A percentile compares a stretch with the other conserved stretches of the same genome.
phyloP scores from a whole-genome alignment of 2,888 invertebrate genomes.

The Ochropleura leucogaster region DNA sequence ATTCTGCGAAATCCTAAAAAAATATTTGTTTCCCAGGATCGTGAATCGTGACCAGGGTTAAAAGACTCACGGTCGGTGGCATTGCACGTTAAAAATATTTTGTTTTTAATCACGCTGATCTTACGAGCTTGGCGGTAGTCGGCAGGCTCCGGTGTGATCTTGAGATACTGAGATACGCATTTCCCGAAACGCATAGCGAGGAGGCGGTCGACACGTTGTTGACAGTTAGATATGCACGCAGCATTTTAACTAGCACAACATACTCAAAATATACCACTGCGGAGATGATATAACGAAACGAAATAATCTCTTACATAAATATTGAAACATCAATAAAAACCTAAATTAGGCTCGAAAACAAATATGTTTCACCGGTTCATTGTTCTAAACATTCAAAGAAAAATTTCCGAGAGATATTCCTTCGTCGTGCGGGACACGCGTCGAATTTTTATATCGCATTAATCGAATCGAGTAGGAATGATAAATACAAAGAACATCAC shows the following conservation, averaged over 20 bases:
- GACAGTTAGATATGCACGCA: slow-evolving; percentile 73
- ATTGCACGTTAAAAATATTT: slow-evolving; percentile 74
- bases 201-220: slow-evolving; percentile 69
- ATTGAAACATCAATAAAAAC: slow-evolving; percentile 53
- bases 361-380: slow-evolving; percentile 79
- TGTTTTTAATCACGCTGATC: slow-evolving; percentile 76
- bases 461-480: slow-evolving; percentile 76
- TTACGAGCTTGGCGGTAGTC: slow-evolving; percentile 60
- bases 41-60: slow-evolving; percentile 81
- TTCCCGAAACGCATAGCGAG: slow-evolving; percentile 74
- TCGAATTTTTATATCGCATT: slow-evolving; percentile 88
- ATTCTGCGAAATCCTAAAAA: slow-evolving; percentile 75
- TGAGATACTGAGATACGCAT: slow-evolving; percentile 72
- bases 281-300: slow-evolving; percentile 17
- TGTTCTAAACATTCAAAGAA: slow-evolving; percentile 81
- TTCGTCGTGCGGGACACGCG: slow-evolving; percentile 75
- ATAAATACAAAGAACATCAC: slow-evolving; percentile 83
- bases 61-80: slow-evolving; percentile 70
- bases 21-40: slow-evolving; percentile 75
- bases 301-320: slow-evolving; percentile 45
- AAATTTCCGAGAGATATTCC: slow-evolving; percentile 86
- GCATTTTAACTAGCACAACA: slow-evolving; percentile 58
- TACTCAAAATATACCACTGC: slow-evolving; percentile 33
- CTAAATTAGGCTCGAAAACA: slow-evolving; percentile 51
- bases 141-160: slow-evolving; percentile 67